Percentiles rank a stretch among this genome's conserved stretches.
Conservation (phyloP, 2,113 vertebrate species). For the Heterochromis multidens region DNA sequence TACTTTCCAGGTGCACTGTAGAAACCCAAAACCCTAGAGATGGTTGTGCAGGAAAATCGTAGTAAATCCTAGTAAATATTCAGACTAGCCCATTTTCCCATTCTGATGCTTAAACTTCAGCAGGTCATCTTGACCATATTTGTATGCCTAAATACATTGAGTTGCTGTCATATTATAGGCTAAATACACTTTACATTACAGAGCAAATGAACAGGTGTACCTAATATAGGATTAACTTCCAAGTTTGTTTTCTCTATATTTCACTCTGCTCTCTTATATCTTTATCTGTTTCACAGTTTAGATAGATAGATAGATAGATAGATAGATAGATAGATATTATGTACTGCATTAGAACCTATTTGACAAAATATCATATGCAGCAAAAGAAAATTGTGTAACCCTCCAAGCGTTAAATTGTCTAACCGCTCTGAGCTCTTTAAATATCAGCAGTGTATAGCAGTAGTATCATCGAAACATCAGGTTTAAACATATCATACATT, state of each 20-base stretch:
- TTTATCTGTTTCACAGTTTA: background rate
- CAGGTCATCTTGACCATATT: background rate
- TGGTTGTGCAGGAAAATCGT: background rate
- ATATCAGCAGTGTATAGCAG: background rate
- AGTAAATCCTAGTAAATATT: background rate
- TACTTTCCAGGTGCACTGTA: too few species aligned
- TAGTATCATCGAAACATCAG: background rate
- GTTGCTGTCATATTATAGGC: too few species aligned
- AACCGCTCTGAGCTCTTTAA: too few species aligned
- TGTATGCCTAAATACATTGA: background rate
- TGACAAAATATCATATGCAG: too few species aligned
- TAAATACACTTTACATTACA: background rate
- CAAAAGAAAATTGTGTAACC: too few species aligned
- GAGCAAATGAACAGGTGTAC: background rate
- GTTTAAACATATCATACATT: background rate
- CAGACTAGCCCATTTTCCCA: background rate
- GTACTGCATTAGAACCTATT: too few species aligned
- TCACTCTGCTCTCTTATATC: background rate
- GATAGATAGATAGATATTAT: background rate
- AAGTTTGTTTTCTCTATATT: background rate
- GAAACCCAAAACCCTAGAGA: background rate
- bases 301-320: background rate
- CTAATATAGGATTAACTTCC: background rate
- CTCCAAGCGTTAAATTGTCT: too few species aligned
- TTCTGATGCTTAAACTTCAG: background rate